Evolutionary conservation across 2,797 vertebrate genomes (phyloP).

Genomic region (Varecia variegata): DNA sequence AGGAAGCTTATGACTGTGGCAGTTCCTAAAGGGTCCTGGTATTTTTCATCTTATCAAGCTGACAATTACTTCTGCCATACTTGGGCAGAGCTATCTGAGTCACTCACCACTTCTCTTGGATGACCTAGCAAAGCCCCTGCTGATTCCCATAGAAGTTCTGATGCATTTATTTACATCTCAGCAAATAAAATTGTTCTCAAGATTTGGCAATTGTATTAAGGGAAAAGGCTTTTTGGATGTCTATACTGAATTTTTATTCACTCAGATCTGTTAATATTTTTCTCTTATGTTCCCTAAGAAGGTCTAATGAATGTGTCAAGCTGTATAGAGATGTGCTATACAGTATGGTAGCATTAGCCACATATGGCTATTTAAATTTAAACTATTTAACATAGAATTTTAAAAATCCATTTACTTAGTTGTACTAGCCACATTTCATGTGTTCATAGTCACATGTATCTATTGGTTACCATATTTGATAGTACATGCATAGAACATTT

Average conservation of each 20-base stretch:
- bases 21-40: neutral
- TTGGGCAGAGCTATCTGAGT: neutral
- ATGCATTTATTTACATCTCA: neutral
- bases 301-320: neutral
- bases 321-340: neutral
- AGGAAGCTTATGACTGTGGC: neutral
- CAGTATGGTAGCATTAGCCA: neutral
- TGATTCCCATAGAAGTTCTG: neutral
- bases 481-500: neutral
- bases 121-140: neutral
- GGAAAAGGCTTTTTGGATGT: neutral
- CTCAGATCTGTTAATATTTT: neutral
- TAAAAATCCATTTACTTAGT: neutral
- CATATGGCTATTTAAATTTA: neutral
- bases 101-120: neutral
- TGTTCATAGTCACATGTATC: neutral
- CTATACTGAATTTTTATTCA: neutral
- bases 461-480: neutral
- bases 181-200: neutral
- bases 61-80: neutral
- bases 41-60: neutral
- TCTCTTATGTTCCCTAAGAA: neutral
- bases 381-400: slow-evolving; percentile 24
- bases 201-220: neutral
- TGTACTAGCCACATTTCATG: neutral